Evolutionary conservation across 1,140 invertebrate genomes (phyloP).

Genomic region (Drosophila rufa): DNA sequence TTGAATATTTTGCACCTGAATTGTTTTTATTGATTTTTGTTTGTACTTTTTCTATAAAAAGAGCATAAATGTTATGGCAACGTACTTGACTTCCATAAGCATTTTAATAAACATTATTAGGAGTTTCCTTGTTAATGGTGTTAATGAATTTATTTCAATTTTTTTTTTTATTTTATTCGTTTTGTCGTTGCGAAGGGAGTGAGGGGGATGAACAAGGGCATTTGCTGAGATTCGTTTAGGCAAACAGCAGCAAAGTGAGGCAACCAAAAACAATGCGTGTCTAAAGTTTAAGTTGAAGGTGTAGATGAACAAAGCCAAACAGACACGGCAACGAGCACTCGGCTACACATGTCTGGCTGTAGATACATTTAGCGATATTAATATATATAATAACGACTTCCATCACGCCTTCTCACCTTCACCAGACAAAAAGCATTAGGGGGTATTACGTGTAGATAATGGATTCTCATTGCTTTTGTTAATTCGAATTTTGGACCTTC

Average conservation of each 20-base stretch:
- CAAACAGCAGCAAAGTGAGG: conserved; percentile 49
- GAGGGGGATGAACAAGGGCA: conserved; percentile 70
- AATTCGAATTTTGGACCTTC: not conserved
- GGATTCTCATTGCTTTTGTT: not conserved
- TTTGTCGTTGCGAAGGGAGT: conserved; percentile 40
- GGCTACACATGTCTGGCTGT: conserved; percentile 13
- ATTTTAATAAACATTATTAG: conserved; percentile 64
- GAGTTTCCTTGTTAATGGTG: conserved; percentile 35
- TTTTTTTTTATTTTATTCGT: conserved; percentile 30
- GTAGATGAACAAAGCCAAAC: conserved; percentile 70
- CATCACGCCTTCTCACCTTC: conserved; percentile 70
- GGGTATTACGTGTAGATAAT: conserved; percentile 22
- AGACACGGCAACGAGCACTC: conserved; percentile 43
- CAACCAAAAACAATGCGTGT: conserved; percentile 70
- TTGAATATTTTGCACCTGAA: conserved; percentile 27
- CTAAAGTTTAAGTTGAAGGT: conserved; percentile 80
- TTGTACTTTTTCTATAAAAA: conserved; percentile 15
- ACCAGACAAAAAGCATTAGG: conserved; percentile 48
- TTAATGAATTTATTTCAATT: not conserved
- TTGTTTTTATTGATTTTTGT: conserved; percentile 3
- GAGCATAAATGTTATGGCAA: conserved; percentile 14
- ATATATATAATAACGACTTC: conserved; percentile 53
- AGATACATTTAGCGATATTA: conserved; percentile 18
- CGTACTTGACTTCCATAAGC: conserved; percentile 71
- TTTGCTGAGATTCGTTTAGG: conserved; percentile 42